Percentiles rank a stretch among this genome's conserved stretches.
phyloP scores from a whole-genome alignment of 2,797 vertebrate species.

The Helarctos malayanus region DNA sequence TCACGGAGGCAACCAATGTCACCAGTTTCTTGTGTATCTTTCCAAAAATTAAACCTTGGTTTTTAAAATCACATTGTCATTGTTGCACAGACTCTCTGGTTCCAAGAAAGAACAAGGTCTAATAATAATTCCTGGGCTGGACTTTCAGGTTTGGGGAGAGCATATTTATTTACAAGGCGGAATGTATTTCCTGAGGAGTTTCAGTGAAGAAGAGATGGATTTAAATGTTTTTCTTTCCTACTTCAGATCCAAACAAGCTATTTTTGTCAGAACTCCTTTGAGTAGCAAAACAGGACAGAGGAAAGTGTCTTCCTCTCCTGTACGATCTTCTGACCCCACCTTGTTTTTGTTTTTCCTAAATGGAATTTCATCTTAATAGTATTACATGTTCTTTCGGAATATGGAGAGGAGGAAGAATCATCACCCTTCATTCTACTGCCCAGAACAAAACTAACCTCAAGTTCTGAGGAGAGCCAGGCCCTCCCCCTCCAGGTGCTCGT shows the following conservation, averaged over 20 bases:
- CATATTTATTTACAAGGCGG: background rate
- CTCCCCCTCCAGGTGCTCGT: fast-evolving
- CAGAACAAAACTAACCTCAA: background rate
- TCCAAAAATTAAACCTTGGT: background rate
- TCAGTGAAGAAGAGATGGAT: slow-evolving; percentile 31
- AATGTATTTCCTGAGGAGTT: slow-evolving; percentile 24
- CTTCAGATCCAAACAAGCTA: slow-evolving; percentile 1
- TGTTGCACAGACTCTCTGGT: background rate
- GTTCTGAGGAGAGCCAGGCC: background rate
- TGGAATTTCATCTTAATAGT: background rate
- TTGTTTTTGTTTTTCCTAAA: background rate
- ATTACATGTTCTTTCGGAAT: background rate
- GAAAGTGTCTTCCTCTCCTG: background rate
- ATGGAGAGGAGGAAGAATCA: background rate
- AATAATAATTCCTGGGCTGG: background rate
- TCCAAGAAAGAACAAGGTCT: background rate
- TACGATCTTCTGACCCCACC: background rate
- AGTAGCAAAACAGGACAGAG: background rate
- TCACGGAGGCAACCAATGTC: background rate
- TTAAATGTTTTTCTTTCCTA: background rate
- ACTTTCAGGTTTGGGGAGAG: background rate
- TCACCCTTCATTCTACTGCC: background rate
- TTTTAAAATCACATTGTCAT: slow-evolving; percentile 9
- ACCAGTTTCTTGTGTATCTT: background rate
- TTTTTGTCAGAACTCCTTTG: background rate